Base-by-base conservation (phyloP, 1,140 invertebrate genomes). In the Kradibia gibbosae region DNA sequence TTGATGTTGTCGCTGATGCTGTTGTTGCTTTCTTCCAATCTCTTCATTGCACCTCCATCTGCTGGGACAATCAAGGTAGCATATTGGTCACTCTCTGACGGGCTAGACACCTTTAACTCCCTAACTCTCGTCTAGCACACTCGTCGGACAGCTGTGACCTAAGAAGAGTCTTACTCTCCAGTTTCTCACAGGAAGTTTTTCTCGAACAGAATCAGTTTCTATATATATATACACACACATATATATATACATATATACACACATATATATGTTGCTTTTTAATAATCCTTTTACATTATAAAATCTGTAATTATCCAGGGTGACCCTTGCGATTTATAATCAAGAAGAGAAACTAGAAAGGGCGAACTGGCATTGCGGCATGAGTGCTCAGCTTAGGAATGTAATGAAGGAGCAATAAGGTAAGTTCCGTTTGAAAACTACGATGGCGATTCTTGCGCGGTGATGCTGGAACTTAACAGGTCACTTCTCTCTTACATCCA, bases 41-140 rank as follows among this genome's bases (percentile, higher is more conserved):
- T 90, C 88, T 91, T 91, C 88, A 88, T 91, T 82, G 86, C 89
- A 84, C 89, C 91, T 84, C 90, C 91, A 92, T 92, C 91, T 92
- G 90, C 91, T 89, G 89, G 88, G 89, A 92, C 91, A 92, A 92
- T 91, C 90, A 92, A 92, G 91, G 89, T 91, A 90, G 89, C 88
- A 90, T 86, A 88, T 87, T 87, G 88, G 87, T 90, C 88, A 90
- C 87, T 90, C 81, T 82, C 75, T 82, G 70, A 74, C 11, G 70
- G 34, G 80, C 73, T 77, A 77, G 62, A 77, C 80, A 71, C 65
- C 70, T 70, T 78, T 57, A 82, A 78, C 75, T 73, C 74, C 80
- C 73, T 77, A 81, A 76, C 55, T 80, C 60, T 62, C 70, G 42
- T 73, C 31, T 80, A 80, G 57, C 78, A 73, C 60, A 78, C 28